Percentiles rank a stretch among this genome's conserved stretches.
phyloP scores from a whole-genome alignment of 30 jellyfish, hydroid and myxozoan species.

The Hydractinia symbiolongicarpus region DNA sequence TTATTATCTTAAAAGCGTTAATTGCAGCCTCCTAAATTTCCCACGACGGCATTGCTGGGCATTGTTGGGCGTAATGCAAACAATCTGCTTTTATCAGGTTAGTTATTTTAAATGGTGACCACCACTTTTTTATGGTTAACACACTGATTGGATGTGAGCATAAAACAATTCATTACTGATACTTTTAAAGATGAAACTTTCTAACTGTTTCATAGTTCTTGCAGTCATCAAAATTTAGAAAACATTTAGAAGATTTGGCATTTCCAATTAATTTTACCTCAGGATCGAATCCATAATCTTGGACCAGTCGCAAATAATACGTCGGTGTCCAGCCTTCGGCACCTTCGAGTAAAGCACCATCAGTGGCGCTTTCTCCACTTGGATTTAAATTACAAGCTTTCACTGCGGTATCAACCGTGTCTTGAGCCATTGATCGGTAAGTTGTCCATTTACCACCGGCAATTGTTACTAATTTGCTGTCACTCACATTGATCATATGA shows the following conservation, averaged over 20 bases:
- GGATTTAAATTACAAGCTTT: conserved; percentile 23
- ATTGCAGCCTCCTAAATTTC: background rate
- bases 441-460: conserved; percentile 99
- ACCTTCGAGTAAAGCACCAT: conserved; percentile 72
- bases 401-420: conserved; percentile 76
- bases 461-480: conserved; percentile 66
- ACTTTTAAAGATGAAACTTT: no score
- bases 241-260: no score
- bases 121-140: no score
- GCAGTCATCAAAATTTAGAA: no score
- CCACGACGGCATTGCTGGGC: no score
- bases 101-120: no score
- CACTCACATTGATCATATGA: conserved; percentile 81
- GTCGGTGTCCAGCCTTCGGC: conserved; percentile 94
- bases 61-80: no score
- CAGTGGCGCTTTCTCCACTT: conserved; percentile 39
- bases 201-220: no score
- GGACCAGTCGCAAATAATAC: conserved; percentile 60
- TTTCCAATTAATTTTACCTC: conserved; percentile 40
- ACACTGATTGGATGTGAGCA: no score
- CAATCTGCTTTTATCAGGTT: no score
- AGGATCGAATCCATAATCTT: conserved; percentile 79
- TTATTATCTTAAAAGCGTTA: background rate
- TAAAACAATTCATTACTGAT: no score
- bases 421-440: conserved; percentile 95